Evolutionary conservation across 1,140 invertebrate genomes (phyloP), one percentile per base, ranked within the genome.

Genomic region (Theocolax elegans): DNA sequence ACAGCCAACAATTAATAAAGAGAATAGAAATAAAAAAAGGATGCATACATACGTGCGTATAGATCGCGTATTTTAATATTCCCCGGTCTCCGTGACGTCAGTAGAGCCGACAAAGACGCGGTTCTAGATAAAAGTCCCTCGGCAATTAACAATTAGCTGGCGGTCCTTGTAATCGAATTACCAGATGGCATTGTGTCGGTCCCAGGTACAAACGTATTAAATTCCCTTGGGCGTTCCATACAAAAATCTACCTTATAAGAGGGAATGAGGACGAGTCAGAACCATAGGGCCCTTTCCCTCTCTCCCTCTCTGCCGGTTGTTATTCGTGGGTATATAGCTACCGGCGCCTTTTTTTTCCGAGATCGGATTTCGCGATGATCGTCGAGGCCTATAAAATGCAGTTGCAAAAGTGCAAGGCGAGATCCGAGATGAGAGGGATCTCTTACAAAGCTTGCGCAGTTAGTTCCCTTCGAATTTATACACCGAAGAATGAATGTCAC

Each of bases 91-190:
- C n/a, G n/a, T n/a, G n/a, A n/a, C n/a, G n/a, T n/a, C n/a, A n/a
- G n/a, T n/a, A n/a, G n/a, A 74, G 72, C 60, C 71, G 74, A 73
- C 71, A 23, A 6, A 27, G 38, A n/a, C n/a, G n/a, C n/a, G 29
- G 44, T 51, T 38, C 62, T 64, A 44, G 56, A 69, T 62, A 69
- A 62, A 69, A 62, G 67, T 53, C 60, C 40, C 59, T 27, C 51
- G 81, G 82, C 82, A 86, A 86, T 86, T 86, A 85, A 85, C 84
- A 86, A 86, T 86, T 86, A 86, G 82, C 83, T 79, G 83, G 83
- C 84, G 84, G 84, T 85, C 79, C 84, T 85, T 86, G 83, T 86
- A 86, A 86, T 86, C 84, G 81, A 86, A 86, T 85, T 86, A 86
- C 84, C 77, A 65, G 74, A 74, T 58, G 78, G 72, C 84, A 69